Base-by-base conservation (phyloP, 2,797 vertebrate species). In the Neopelma chrysocephalum region DNA sequence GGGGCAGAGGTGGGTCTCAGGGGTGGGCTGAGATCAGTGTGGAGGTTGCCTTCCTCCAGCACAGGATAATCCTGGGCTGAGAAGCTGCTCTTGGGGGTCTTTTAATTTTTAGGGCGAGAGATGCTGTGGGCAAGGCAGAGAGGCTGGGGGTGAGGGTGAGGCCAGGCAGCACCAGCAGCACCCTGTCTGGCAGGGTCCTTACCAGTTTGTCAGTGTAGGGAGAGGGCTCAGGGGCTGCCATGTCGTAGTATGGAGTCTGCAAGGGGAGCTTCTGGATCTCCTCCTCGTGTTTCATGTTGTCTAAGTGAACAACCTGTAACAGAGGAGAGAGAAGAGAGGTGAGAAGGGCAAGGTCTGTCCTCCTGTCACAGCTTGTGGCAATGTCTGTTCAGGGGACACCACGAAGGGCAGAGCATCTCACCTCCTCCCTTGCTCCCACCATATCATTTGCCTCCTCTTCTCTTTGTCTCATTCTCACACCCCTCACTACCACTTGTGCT, bases 231-330 rank as follows among this genome's bases (percentile, higher is more conserved):
- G 98, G 98, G 90, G 98, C 97, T 51, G 98, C 98, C 98, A 99
- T 98, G 97, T 99, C 98, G 7, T 98, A 99, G 98, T 99, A 99
- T 31, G 98, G 98, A 51, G 98, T 96, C 97, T 99, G 98, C 29
- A 98, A 98, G 50, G 98, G 98, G 90, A 98, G 97, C 95, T 99
- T 98, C 98, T 98, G 98, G 80, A 98, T 98, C 89, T 99, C 98
- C 86, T 99, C 98, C 15, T 98, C 94, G 0, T 82, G 95, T 53
- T 96, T 98, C 93, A 86, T 90, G 29, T 93, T 97, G 97, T 99
- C 99, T 72, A 99, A 97, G 96, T 98, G 98, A 93, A 99, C 98
- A 90, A 99, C 98, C 99, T 99, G 97, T 27, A 87, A 94, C 0
- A 95, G 83, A 96, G 79, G 95, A 88, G 48, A 34, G 50, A 78